phyloP scores from a whole-genome alignment of 2,888 invertebrate genomes.

The Chrysolina americana region DNA sequence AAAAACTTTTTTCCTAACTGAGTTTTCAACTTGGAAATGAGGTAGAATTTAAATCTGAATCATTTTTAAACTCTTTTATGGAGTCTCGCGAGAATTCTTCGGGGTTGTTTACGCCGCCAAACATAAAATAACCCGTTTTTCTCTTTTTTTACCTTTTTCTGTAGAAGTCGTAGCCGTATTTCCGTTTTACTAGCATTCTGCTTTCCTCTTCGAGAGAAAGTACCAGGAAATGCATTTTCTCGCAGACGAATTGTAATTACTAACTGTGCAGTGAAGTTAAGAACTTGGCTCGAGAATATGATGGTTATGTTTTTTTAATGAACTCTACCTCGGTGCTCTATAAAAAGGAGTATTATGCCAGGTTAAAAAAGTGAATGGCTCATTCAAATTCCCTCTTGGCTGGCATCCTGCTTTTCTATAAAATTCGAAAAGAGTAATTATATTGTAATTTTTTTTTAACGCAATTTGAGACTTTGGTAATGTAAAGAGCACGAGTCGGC shows the following conservation, averaged over 20 bases:
- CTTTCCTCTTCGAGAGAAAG: constrained; percentile 7
- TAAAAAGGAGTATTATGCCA: not conserved
- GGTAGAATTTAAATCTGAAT: constrained; percentile 43
- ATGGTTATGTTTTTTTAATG: not conserved
- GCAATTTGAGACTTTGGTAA: no score
- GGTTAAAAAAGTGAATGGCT: not conserved
- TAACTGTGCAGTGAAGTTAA: not conserved
- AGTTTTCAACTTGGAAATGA: constrained; percentile 32
- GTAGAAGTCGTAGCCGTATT: not conserved
- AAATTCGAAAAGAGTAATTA: no score
- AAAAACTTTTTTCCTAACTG: constrained; percentile 33
- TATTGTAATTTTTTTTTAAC: no score
- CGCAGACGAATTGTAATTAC: constrained; percentile 4
- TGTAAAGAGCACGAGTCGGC: no score
- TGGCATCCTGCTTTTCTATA: not conserved
- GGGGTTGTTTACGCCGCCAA: constrained; percentile 22
- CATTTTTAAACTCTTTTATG: constrained; percentile 40
- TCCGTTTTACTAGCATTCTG: constrained; percentile 14
- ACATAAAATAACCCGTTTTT: constrained; percentile 24
- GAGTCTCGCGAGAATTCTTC: constrained; percentile 29
- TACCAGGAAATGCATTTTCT: constrained; percentile 21
- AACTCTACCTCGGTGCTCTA: not conserved
- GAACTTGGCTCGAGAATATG: not conserved
- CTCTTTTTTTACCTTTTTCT: constrained; percentile 14
- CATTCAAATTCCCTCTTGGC: not conserved